These are phyloP conservation scores for Triplophysa rosa DNA, from an alignment of 2,113 vertebrate genomes.

Conservation along the genomic window DNA sequence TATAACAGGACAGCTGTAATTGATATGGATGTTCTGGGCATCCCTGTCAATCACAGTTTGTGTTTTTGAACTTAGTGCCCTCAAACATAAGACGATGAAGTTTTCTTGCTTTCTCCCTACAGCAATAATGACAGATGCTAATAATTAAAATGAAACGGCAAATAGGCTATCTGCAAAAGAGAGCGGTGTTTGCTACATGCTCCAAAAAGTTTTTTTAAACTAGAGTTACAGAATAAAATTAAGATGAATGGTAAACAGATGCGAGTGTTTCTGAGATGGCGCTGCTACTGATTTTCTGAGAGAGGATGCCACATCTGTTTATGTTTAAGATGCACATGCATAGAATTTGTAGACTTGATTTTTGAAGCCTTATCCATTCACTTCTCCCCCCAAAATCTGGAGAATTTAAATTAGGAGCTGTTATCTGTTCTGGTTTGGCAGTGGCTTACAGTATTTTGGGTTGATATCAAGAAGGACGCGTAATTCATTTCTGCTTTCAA, in stretches of 20 bases:
- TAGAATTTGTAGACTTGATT: slow-evolving; percentile 63
- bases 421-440: neutral
- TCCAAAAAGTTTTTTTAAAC: slow-evolving; percentile 56
- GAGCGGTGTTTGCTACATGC: slow-evolving; percentile 37
- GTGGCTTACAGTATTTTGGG: neutral
- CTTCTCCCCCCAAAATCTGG: slow-evolving; percentile 32
- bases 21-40: slow-evolving; percentile 3
- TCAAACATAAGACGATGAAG: slow-evolving; percentile 29
- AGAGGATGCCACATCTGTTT: slow-evolving; percentile 56
- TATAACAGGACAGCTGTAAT: neutral
- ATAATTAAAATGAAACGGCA: slow-evolving; percentile 56
- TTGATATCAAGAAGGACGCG: neutral
- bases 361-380: slow-evolving; percentile 52
- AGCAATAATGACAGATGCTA: slow-evolving; percentile 50
- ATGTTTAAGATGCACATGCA: slow-evolving; percentile 62
- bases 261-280: slow-evolving; percentile 55
- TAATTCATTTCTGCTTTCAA: neutral
- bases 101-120: slow-evolving; percentile 23
- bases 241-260: slow-evolving; percentile 68
- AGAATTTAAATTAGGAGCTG: slow-evolving; percentile 30
- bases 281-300: slow-evolving; percentile 55
- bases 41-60: slow-evolving; percentile 22
- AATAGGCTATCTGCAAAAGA: slow-evolving; percentile 27
- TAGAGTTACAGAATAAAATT: slow-evolving; percentile 62
- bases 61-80: slow-evolving; percentile 26